A percentile compares a stretch with the other conserved stretches of the same genome.
These are phyloP conservation scores for Carcinoscorpius rotundicauda DNA, from an alignment of 1,140 invertebrate genomes.

Conservation along the genomic window DNA sequence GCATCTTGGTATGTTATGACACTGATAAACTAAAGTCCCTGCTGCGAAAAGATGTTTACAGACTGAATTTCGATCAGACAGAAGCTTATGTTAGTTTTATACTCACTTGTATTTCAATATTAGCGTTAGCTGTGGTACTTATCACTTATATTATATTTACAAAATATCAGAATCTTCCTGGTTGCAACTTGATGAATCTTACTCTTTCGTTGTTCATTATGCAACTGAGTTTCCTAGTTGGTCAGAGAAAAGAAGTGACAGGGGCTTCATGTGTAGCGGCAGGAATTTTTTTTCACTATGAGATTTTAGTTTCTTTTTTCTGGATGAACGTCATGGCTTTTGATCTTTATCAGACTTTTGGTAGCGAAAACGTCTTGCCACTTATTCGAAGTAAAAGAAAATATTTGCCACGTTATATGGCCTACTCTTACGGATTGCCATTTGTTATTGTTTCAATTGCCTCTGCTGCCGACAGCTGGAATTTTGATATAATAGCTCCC, in stretches of 20 bases:
- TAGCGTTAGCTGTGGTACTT: slow-evolving; percentile 11
- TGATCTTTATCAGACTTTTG: slow-evolving; percentile 23
- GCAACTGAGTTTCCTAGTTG: slow-evolving; percentile 18
- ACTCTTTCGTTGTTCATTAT: slow-evolving; percentile 12
- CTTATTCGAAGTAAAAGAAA: slow-evolving; percentile 19
- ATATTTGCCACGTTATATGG: slow-evolving; percentile 28
- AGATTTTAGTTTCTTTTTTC: slow-evolving; percentile 17
- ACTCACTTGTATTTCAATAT: slow-evolving; percentile 13
- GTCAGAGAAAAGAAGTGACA: slow-evolving; percentile 11
- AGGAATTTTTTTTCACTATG: slow-evolving; percentile 13
- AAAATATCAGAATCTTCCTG: slow-evolving; percentile 16
- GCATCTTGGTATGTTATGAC: slow-evolving; percentile 10
- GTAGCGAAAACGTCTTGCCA: slow-evolving; percentile 9
- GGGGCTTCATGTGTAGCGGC: slow-evolving; percentile 10
- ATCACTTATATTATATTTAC: slow-evolving; percentile 15
- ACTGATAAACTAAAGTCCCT: background rate
- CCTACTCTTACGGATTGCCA: slow-evolving; percentile 33
- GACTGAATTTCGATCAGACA: slow-evolving; percentile 8
- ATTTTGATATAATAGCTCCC: slow-evolving; percentile 14
- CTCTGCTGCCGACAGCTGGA: slow-evolving; percentile 28
- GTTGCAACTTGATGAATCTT: slow-evolving; percentile 19
- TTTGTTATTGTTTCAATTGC: slow-evolving; percentile 28
- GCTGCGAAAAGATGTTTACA: background rate
- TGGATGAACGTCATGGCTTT: slow-evolving; percentile 25
- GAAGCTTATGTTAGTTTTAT: slow-evolving; percentile 14